These are phyloP conservation scores for Lasioglossum baleicum DNA, from an alignment of 1,140 invertebrate genomes.

Conservation along the genomic window DNA sequence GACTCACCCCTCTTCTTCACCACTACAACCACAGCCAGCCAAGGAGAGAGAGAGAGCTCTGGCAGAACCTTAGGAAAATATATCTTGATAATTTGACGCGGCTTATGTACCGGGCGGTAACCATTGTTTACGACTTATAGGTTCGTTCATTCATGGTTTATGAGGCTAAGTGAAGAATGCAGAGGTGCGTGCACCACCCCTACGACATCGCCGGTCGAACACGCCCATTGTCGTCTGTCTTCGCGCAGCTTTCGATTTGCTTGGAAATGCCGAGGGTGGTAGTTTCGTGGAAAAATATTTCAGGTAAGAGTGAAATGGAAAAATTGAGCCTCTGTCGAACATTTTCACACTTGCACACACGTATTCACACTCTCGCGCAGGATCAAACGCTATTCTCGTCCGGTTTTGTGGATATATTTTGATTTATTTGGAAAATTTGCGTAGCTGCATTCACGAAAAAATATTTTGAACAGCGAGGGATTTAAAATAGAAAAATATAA, in stretches of 20 bases:
- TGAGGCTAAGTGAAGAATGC: slow-evolving; percentile 59
- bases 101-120: slow-evolving; percentile 68
- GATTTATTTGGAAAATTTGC: too few relatives aligned
- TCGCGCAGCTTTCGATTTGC: not conserved
- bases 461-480: too few relatives aligned
- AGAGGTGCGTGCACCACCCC: slow-evolving; percentile 2
- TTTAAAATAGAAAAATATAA: too few relatives aligned
- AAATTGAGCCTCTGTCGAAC: too few relatives aligned
- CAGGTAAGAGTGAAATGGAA: too few relatives aligned
- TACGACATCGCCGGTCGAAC: too few relatives aligned
- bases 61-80: slow-evolving; percentile 49
- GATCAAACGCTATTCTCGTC: too few relatives aligned
- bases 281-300: too few relatives aligned
- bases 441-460: too few relatives aligned
- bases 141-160: slow-evolving; percentile 47
- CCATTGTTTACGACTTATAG: slow-evolving; percentile 74
- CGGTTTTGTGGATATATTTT: too few relatives aligned
- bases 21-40: not conserved
- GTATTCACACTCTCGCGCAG: too few relatives aligned
- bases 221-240: not conserved
- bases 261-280: not conserved
- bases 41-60: not conserved
- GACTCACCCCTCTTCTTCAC: not conserved
- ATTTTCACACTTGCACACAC: too few relatives aligned
- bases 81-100: slow-evolving; percentile 74